Evolutionary conservation across 2,888 invertebrate species (phyloP).

Genomic region (Rhodophaea formosa): DNA sequence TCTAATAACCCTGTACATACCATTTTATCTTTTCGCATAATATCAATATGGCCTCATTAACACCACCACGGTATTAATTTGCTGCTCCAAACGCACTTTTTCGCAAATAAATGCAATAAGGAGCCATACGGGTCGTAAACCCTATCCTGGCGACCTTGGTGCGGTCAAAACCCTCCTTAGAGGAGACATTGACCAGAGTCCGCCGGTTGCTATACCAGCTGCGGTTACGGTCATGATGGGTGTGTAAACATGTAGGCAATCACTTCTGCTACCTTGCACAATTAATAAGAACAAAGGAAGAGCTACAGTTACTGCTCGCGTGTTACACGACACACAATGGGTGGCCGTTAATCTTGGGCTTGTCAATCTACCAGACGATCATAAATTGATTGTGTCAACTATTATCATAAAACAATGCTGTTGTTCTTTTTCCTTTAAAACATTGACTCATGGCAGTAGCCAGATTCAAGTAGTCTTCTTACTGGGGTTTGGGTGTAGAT

Average conservation of each 20-base stretch:
- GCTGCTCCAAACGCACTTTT: conserved; percentile 12
- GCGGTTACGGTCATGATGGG: conserved; percentile 56
- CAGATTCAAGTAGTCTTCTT: not conserved
- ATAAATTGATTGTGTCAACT: conserved; percentile 9
- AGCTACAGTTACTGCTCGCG: conserved; percentile 58
- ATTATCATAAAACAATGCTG: not conserved
- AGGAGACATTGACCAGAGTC: conserved; percentile 68
- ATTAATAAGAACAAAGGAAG: conserved; percentile 69
- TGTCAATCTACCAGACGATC: conserved; percentile 19
- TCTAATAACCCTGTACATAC: conserved; percentile 71
- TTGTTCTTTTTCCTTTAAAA: conserved; percentile 3
- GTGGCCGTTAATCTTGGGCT: conserved; percentile 46
- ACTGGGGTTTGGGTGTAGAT: not conserved
- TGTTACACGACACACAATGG: conserved; percentile 59
- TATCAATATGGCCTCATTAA: conserved; percentile 18
- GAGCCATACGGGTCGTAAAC: conserved; percentile 59
- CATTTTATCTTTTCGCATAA: conserved; percentile 46
- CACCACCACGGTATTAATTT: conserved; percentile 23
- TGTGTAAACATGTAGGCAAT: conserved; percentile 62
- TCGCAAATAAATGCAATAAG: conserved; percentile 27
- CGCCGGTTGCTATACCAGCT: conserved; percentile 49
- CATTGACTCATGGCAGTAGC: not conserved
- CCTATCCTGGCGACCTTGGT: conserved; percentile 69
- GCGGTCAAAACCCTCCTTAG: conserved; percentile 66
- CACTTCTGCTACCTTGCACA: conserved; percentile 67